Evolutionary conservation across 2,888 invertebrate species (phyloP).

Genomic region (Morinoia aosen): DNA sequence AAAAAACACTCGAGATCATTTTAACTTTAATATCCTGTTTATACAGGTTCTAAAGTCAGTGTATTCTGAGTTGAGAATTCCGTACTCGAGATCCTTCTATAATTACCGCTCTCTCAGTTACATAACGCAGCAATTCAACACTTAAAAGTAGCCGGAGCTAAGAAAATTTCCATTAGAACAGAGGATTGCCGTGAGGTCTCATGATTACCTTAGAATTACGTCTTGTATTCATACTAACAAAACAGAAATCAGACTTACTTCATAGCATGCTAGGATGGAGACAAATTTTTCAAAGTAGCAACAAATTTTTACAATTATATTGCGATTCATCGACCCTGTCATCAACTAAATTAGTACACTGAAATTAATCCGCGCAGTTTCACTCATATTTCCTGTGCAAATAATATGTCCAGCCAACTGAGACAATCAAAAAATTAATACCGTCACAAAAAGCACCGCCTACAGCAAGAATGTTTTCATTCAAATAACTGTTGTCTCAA

Average conservation of each 20-base stretch:
- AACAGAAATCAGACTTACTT: background rate
- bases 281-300: slow-evolving; percentile 1
- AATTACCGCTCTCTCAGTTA: background rate
- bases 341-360: background rate
- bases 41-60: background rate
- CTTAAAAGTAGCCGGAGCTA: slow-evolving; percentile 13
- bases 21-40: slow-evolving; percentile 25
- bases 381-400: background rate
- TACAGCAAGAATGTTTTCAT: background rate
- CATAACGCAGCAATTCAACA: slow-evolving; percentile 5
- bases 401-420: background rate
- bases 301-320: slow-evolving; percentile 25
- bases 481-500: background rate
- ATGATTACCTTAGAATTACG: background rate
- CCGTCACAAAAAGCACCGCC: background rate
- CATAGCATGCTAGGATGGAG: background rate
- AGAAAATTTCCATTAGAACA: slow-evolving; percentile 12
- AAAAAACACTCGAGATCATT: background rate
- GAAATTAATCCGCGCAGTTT: background rate
- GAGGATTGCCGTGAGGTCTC: background rate
- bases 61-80: slow-evolving; percentile 5
- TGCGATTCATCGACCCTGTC: slow-evolving; percentile 25
- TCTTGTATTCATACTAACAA: background rate
- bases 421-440: background rate
- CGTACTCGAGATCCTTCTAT: slow-evolving; percentile 18